Evolutionary conservation across 37 sponge, comb jelly and placozoan genomes (phyloP), one percentile per base, ranked within the genome.

Genomic region (Beroe forskalii): DNA sequence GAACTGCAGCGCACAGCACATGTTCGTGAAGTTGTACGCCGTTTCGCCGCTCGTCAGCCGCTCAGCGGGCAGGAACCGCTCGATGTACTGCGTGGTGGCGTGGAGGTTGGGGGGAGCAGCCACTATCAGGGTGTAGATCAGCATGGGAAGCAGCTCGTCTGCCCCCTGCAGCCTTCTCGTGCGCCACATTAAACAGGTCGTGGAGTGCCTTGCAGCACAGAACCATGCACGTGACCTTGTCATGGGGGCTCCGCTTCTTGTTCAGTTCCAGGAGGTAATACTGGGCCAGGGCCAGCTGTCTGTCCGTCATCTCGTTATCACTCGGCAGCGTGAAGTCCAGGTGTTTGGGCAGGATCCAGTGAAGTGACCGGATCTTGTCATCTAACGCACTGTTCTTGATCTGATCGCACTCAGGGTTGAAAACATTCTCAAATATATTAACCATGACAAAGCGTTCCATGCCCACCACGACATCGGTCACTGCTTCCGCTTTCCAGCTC

Each of bases 371-470:
- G 36, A 72, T 72, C 31, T 37, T 72, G 33, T 22, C 12, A 32
- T 72, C 75, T 72, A 72, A 35, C 12, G 40, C 9, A 32, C 35
- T 22, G 39, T 72, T 72, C 39, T 37, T 32, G 2, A 6, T 39
- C 12, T 39, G 35, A 72, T 72, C 75, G 3, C 4, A 19, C 39
- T 20, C 32, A 38, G 75, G 75, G 33, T 72, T 72, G 38, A 72
- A 72, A 38, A 72, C 75, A 20, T 32, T 37, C 9, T 23, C 75
- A 37, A 35, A 37, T 4, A 72, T 72, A 20, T 72, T 72, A 33
- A 72, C 75, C 75, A 72, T 72, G 38, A 72, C 75, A 72, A 72
- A 72, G 8, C 75, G 23, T 37, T 72, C 75, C 75, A 72, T 72
- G 9, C 75, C 75, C 8, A 37, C 40, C 39, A 72, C 75, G 22